Evolutionary conservation across 1,140 invertebrate species (phyloP).

Genomic region (Saccostrea echinata): DNA sequence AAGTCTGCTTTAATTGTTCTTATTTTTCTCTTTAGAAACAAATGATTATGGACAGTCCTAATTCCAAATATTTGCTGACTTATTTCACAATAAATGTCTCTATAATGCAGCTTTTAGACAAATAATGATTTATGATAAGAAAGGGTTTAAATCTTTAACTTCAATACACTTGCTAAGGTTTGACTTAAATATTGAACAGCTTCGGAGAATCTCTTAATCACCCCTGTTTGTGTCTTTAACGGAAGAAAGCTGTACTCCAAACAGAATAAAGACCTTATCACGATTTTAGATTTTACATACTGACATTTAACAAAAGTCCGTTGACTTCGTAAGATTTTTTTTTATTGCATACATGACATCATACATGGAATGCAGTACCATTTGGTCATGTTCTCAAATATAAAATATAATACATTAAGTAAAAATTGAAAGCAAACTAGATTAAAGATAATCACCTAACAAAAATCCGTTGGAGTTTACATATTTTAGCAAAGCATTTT

Average conservation of each 20-base stretch:
- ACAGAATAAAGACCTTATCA: not conserved
- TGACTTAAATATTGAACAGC: not conserved
- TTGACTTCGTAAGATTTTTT: not conserved
- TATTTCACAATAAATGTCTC: constrained; percentile 22
- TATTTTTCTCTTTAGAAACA: not conserved
- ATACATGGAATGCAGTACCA: too few relatives aligned
- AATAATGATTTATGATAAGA: not conserved
- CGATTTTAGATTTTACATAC: not conserved
- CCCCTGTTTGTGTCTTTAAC: not conserved
- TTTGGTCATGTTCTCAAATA: too few relatives aligned
- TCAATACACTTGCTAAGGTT: not conserved
- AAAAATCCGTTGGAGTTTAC: too few relatives aligned
- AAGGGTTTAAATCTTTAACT: constrained; percentile 2
- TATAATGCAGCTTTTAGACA: not conserved
- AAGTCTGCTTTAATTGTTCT: not conserved
- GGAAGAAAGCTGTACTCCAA: not conserved
- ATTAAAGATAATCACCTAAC: too few relatives aligned
- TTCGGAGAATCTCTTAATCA: not conserved
- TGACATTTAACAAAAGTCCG: not conserved
- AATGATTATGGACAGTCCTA: not conserved
- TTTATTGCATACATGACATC: too few relatives aligned
- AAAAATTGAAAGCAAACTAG: too few relatives aligned
- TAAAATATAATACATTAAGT: too few relatives aligned
- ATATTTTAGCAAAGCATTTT: too few relatives aligned
- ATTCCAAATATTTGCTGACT: not conserved